A percentile compares a stretch with the other conserved stretches of the same genome.
These are phyloP conservation scores for Lepidurus apus DNA, from an alignment of 1,140 invertebrate species.

Conservation along the genomic window DNA sequence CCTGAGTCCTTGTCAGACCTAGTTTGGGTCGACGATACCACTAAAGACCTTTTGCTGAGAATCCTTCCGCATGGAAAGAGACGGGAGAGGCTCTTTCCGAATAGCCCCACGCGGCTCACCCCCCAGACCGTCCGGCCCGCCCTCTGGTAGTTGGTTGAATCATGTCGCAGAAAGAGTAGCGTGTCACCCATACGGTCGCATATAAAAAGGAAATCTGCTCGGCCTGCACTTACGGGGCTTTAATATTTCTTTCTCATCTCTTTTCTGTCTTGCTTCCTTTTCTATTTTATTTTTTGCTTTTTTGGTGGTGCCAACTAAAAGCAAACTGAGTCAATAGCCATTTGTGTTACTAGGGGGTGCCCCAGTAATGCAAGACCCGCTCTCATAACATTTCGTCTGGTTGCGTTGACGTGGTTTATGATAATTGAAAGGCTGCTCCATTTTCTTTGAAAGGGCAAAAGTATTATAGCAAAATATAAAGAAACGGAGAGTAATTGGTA, in stretches of 20 bases:
- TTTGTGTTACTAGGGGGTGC: not conserved
- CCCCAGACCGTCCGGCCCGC: not conserved
- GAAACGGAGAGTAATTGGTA: not conserved
- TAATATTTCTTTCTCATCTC: not conserved
- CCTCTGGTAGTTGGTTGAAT: not conserved
- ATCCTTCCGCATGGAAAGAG: not conserved
- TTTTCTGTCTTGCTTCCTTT: not conserved
- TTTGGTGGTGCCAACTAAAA: not conserved
- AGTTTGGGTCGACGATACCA: not conserved
- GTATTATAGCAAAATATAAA: not conserved
- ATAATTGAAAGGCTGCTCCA: conserved; percentile 11
- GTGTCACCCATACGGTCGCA: conserved; percentile 8
- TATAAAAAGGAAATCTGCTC: conserved; percentile 3
- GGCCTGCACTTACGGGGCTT: not conserved
- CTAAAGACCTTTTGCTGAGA: not conserved
- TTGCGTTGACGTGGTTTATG: conserved; percentile 14
- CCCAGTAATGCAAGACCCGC: not conserved
- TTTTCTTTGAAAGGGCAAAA: not conserved
- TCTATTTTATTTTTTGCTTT: not conserved
- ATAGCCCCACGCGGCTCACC: not conserved
- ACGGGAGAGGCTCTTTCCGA: not conserved
- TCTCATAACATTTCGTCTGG: conserved; percentile 7
- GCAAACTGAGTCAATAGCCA: conserved; percentile 12
- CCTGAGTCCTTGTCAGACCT: not conserved
- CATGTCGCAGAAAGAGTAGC: not conserved